Base-by-base conservation (phyloP, 2,888 invertebrate species). In the Hemaris fuciformis region DNA sequence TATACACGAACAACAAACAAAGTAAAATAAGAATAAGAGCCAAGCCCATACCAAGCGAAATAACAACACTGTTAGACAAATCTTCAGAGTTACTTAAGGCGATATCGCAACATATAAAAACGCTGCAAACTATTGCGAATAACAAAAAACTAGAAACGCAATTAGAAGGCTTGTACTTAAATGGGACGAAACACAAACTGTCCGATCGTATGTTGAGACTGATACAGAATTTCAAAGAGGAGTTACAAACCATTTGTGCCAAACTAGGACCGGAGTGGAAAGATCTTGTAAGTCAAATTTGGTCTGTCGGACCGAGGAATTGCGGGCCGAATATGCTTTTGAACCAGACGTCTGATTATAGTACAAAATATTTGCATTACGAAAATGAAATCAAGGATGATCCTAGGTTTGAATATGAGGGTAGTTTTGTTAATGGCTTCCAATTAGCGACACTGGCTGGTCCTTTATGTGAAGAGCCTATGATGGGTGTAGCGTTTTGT, bases 391-490 rank as follows among this genome's bases (percentile, higher is more conserved):
- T 87, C 2, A 77, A 75, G 46, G 88, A 91, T 60, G 95, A 95
- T 84, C 82, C 89, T 0, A 91, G 95, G 56, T 93, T 93, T 62
- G 94, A 94, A 72, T 94, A 93, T 81, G 97, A 97, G 76, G 96
- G 95, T 79, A 96, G 96, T 82, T 95, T 98, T 80, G 93, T 97
- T 3, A 97, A 96, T 87, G 98, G 97, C 7, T 96, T 98, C 87
- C 96, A 98, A 93, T 86, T 98, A 85, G 97, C 97, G 5, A 95
- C 98, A 25, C 87, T 96, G 60, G 95, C 97, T 45, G 99, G 99
- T 0, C 99, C 99, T 0, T 85, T 99, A 48, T 99, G 99, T 87
- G 98, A 99, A 76, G 99, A 99, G 81, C 98, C 99, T 1, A 96
- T 99, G 96, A 96, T 96, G 92, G 99, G 99, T 1, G 98, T 99